These are phyloP conservation scores for Lepisosteus osseus DNA, from an alignment of 2,113 vertebrate species.

Conservation along the genomic window DNA sequence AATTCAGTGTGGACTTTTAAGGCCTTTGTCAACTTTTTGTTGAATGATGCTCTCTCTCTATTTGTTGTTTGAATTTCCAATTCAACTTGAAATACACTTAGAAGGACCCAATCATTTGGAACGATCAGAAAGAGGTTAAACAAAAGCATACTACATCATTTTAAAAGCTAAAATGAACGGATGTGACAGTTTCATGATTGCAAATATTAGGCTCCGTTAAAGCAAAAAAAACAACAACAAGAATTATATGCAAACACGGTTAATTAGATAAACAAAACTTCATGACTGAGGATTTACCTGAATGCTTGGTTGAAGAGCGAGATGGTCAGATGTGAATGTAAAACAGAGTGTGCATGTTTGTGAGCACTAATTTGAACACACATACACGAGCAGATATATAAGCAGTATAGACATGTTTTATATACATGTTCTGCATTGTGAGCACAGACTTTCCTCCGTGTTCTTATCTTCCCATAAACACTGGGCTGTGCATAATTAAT, in stretches of 20 bases:
- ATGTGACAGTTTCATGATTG: too few relatives aligned
- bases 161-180: too few relatives aligned
- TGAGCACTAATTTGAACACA: not conserved
- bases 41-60: conserved; percentile 6
- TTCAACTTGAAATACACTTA: not conserved
- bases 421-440: not conserved
- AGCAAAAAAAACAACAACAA: too few relatives aligned
- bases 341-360: not conserved
- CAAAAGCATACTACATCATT: too few relatives aligned
- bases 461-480: conserved; percentile 48
- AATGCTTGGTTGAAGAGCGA: too few relatives aligned
- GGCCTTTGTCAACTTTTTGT: conserved; percentile 13
- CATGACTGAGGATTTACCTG: too few relatives aligned
- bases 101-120: too few relatives aligned
- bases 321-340: not conserved
- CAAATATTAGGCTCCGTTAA: too few relatives aligned
- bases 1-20: not conserved
- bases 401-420: not conserved
- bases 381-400: not conserved
- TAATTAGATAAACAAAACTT: too few relatives aligned
- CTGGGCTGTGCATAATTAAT: conserved; percentile 44
- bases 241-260: not conserved
- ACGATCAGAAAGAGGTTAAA: too few relatives aligned
- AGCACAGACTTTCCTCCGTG: conserved; percentile 24
- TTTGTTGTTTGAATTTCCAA: not conserved